These are phyloP conservation scores for Chanos chanos DNA, from an alignment of 2,797 vertebrate species.

Conservation along the genomic window DNA sequence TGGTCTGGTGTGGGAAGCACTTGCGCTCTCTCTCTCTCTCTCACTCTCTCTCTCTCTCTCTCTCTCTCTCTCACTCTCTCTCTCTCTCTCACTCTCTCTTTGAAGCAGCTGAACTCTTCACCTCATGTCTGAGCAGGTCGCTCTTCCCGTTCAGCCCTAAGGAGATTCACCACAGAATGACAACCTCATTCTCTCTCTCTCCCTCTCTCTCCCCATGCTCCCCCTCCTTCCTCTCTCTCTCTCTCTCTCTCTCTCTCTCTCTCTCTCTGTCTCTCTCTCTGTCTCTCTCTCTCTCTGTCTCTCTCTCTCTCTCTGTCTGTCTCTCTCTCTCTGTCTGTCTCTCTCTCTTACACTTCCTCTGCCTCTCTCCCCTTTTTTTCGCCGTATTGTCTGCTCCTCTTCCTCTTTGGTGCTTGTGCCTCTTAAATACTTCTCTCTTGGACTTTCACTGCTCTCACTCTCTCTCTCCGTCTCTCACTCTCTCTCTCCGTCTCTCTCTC, in stretches of 20 bases:
- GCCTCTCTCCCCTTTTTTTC: neutral
- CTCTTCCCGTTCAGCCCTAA: conserved; percentile 39
- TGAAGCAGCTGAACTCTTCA: conserved; percentile 79
- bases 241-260: neutral
- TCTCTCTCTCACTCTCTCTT: conserved; percentile 47
- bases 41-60: conserved; percentile 28
- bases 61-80: conserved; percentile 46
- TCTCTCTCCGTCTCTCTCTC: conserved; percentile 24
- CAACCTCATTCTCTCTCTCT: conserved; percentile 18
- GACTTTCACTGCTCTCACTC: conserved; percentile 46
- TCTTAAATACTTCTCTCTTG: conserved; percentile 5
- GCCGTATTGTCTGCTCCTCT: neutral
- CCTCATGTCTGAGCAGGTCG: conserved; percentile 75
- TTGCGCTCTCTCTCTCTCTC: conserved; percentile 14
- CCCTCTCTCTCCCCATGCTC: neutral
- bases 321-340: conserved; percentile 50
- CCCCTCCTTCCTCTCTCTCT: neutral
- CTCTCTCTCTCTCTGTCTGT: conserved; percentile 40
- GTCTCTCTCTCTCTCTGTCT: neutral
- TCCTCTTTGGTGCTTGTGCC: conserved; percentile 32
- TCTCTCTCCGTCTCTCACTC: conserved; percentile 39
- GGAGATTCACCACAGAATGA: conserved; percentile 40
- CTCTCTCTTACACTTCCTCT: neutral
- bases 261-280: neutral
- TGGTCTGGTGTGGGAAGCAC: conserved; percentile 26